Evolutionary conservation across 2,797 vertebrate genomes (phyloP).

Genomic region (Parambassis ranga): DNA sequence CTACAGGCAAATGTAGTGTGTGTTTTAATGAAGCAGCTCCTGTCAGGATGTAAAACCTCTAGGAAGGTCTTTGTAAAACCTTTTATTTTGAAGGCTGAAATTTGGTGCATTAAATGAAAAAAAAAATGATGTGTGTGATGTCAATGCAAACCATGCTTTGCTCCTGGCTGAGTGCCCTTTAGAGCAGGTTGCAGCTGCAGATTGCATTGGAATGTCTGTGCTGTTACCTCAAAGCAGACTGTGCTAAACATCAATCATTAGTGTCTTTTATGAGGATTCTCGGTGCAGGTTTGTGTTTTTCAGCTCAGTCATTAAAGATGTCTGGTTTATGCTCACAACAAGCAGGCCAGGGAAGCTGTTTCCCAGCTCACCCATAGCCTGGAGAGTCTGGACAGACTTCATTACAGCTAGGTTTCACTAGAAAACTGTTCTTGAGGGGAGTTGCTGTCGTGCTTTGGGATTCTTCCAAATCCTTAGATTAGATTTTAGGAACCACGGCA

Average conservation of each 20-base stretch:
- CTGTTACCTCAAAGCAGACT: slow-evolving; percentile 50
- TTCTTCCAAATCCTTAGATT: slow-evolving; percentile 62
- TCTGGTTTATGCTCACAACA: slow-evolving; percentile 54
- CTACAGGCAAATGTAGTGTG: no score
- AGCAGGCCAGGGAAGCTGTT: slow-evolving; percentile 7
- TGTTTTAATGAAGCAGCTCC: background rate
- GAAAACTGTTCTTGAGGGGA: slow-evolving; percentile 36
- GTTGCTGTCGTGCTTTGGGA: slow-evolving; percentile 49
- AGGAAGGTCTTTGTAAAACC: no score
- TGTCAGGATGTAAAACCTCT: no score
- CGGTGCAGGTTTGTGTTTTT: slow-evolving; percentile 54
- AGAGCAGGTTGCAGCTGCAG: slow-evolving; percentile 46
- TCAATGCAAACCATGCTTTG: background rate
- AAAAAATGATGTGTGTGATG: no score
- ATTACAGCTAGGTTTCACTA: slow-evolving; percentile 31
- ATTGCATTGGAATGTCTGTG: slow-evolving; percentile 45
- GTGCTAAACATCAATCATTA: slow-evolving; percentile 68
- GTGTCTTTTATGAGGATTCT: slow-evolving; percentile 66
- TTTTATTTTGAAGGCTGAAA: no score
- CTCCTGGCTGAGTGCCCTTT: slow-evolving; percentile 1
- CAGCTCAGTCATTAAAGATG: slow-evolving; percentile 57
- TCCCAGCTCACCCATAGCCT: slow-evolving; percentile 6
- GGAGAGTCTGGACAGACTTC: slow-evolving; percentile 22
- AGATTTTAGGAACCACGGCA: slow-evolving; percentile 60
- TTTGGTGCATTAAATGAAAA: no score